Evolutionary conservation across 2,797 vertebrate genomes (phyloP), one percentile per base, ranked within the genome.

Genomic region (Mallotus villosus): DNA sequence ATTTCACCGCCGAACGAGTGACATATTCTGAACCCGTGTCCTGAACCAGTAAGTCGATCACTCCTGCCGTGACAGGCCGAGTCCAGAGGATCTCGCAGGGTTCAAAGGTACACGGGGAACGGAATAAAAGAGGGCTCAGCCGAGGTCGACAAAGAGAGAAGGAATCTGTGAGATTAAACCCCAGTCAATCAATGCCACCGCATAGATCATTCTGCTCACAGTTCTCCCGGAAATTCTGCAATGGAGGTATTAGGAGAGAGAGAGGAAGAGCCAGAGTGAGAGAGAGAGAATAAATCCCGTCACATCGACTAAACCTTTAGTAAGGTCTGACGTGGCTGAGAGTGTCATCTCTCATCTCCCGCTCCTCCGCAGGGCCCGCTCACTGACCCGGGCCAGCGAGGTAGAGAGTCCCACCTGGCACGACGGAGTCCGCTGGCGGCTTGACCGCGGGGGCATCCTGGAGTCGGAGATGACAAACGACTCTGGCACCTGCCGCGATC

Each of bases 71-170:
- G 82, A 79, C 7, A 63, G 74, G 81, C 9, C 11, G 19, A 22
- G 88, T 87, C 84, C 82, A 87, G 80, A 63, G 75, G 77, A 82
- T 83, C 82, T 27, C 61, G 12, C 14, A 0, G 53, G 68, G 87
- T 84, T 89, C 80, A 87, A 82, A 86, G 73, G 79, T 82, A 73
- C 74, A 78, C 5, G 9, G 73, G 59, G 67, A 73, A 77, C 25
- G 21, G 74, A 51, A 76, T 62, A 66, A 16, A 34, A 64, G 71
- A 72, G 11, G 12, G 37, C 37, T 41, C 34, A 41, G 37, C 37
- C 37, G 7, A 12, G 37, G 37, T 41, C 37, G 1, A 41, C 37
- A 41, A 41, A 41, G 37, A 41, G 51, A n/a, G 51, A n/a, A n/a
- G 51, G 51, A n/a, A n/a, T 53, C 51, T 53, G 51, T 0, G 51